Evolutionary conservation across 2,113 vertebrate genomes (phyloP), one percentile per base, ranked within the genome.

Genomic region (Sapajus apella): DNA sequence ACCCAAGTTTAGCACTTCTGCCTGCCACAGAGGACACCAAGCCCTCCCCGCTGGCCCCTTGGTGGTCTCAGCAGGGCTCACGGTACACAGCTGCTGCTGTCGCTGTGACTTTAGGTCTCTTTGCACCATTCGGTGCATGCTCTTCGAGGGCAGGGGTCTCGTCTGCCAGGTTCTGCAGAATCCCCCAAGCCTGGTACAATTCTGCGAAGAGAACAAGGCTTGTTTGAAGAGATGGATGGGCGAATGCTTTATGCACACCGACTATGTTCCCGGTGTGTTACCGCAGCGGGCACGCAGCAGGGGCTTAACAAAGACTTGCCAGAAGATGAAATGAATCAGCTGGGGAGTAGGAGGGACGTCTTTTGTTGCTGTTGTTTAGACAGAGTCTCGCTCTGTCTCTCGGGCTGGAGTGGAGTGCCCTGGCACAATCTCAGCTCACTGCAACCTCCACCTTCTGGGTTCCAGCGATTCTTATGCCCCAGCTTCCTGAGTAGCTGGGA

Each of bases 101-200:
- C 6, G 5, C 27, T 6, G 1, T 8, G 0, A 61, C 21, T 66
- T 52, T 11, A 32, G 45, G 72, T 66, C 43, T 43, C 55, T 37
- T 21, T 43, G 56, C 18, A 30, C 35, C 6, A 12, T n/a, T 32
- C 1, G 13, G 3, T 5, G 13, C 2, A 1, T 25, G 37, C 32
- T 32, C 37, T 17, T 23, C 56, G 30, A 58, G 61, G 92, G 32
- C 64, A 3, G 27, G 23, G 1, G 5, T 30, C 30, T 37, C 50
- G 1, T 32, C 66, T 6, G 1, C 8, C 25, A 0, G 3, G 6
- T 37, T 32, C 58, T 23, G 47, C 25, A 17, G 37, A 8, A 45
- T n/a, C 21, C 56, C 45, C 56, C 8, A 3, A 55, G 5, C 43
- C 25, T 23, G 35, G 25, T 0, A 5, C 17, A 2, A 18, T 27